Evolutionary conservation across 2,797 vertebrate species (phyloP).

Genomic region (Poeciliopsis turneri): DNA sequence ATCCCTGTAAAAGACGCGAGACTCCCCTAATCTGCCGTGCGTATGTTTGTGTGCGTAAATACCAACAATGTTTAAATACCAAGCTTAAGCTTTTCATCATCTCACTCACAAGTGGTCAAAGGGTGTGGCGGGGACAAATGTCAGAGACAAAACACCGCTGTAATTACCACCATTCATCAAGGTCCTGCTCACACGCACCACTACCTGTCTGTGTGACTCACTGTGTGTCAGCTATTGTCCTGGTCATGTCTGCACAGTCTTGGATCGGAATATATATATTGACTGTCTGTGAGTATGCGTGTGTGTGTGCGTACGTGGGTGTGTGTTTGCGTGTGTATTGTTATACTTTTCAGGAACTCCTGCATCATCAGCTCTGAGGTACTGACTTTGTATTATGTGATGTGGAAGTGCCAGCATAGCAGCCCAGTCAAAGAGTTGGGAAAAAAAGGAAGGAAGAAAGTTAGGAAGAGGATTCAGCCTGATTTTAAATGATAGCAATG

Average conservation of each 20-base stretch:
- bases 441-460: not conserved
- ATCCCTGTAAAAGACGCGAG: constrained; percentile 12
- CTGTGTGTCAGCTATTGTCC: constrained; percentile 52
- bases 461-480: not conserved
- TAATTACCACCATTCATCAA: constrained; percentile 62
- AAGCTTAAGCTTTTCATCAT: constrained; percentile 67
- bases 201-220: constrained; percentile 46
- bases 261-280: constrained; percentile 31
- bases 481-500: not conserved
- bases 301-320: constrained; percentile 1
- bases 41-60: constrained; percentile 19
- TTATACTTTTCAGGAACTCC: constrained; percentile 58
- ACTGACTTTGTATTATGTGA: constrained; percentile 48
- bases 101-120: constrained; percentile 51
- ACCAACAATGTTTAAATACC: constrained; percentile 52
- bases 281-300: not conserved
- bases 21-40: constrained; percentile 24
- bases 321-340: constrained; percentile 32
- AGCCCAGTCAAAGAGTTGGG: constrained; percentile 45
- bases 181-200: constrained; percentile 13
- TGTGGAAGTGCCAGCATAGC: constrained; percentile 62
- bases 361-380: constrained; percentile 55
- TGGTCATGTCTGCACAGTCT: constrained; percentile 29
- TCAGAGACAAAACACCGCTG: constrained; percentile 46
- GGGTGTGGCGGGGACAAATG: constrained; percentile 56